Conservation (phyloP, 2,888 invertebrate genomes). For the Gastracanthus pulcherrimus region DNA sequence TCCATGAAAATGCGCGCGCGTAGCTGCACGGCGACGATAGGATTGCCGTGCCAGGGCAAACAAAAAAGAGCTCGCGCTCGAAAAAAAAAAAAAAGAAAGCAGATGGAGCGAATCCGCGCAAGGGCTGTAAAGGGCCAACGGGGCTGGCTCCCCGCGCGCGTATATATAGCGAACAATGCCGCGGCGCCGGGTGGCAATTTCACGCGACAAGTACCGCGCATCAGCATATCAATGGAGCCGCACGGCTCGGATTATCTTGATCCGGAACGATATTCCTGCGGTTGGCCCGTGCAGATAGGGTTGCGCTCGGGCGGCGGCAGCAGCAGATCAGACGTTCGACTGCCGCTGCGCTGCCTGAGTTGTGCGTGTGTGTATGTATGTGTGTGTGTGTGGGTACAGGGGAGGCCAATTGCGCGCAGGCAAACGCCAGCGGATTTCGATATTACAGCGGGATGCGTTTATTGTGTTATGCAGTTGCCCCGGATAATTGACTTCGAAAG, state of each 20-base stretch:
- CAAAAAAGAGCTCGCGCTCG: conserved; percentile 59
- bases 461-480: not conserved
- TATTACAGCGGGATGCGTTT: not conserved
- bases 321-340: conserved; percentile 44
- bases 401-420: not conserved
- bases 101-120: not conserved
- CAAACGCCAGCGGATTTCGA: not conserved
- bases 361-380: not conserved
- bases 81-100: conserved; percentile 33
- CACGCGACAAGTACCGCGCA: conserved; percentile 77
- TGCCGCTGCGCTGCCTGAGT: no score
- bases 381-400: not conserved
- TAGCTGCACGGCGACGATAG: conserved; percentile 67
- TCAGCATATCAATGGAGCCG: conserved; percentile 76
- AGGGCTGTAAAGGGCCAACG: conserved; percentile 34
- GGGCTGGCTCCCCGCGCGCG: no score
- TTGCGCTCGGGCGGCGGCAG: conserved; percentile 64
- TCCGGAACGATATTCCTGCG: conserved; percentile 74
- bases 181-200: conserved; percentile 76
- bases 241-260: conserved; percentile 74
- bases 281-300: conserved; percentile 76
- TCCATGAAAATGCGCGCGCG: conserved; percentile 6
- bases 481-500: not conserved
- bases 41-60: conserved; percentile 65
- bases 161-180: conserved; percentile 64